Evolutionary conservation across 2,797 vertebrate genomes (phyloP).

Genomic region (Smutsia temminckii): DNA sequence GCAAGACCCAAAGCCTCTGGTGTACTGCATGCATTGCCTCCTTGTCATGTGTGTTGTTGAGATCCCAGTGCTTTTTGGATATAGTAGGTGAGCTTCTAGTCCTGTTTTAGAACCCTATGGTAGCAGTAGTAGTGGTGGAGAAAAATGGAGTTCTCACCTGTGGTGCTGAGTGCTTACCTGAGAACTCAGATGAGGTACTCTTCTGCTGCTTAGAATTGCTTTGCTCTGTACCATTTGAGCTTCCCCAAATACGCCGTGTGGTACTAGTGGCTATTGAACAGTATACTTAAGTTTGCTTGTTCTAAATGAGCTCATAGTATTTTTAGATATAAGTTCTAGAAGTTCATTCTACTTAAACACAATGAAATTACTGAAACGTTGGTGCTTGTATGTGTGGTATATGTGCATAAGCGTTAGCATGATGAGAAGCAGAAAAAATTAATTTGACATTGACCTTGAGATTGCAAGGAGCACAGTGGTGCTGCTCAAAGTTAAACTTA

Average conservation of each 20-base stretch:
- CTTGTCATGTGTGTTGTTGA: constrained; percentile 57
- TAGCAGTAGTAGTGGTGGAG: constrained; percentile 40
- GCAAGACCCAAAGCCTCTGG: constrained; percentile 53
- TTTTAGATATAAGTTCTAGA: constrained; percentile 72
- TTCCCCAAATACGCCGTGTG: constrained; percentile 50
- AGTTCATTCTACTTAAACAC: constrained; percentile 37
- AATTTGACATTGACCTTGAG: constrained; percentile 42
- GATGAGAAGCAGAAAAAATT: constrained; percentile 47
- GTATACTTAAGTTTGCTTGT: constrained; percentile 68
- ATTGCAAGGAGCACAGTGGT: background rate
- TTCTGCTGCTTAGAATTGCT: constrained; percentile 70
- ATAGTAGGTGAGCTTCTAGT: constrained; percentile 70
- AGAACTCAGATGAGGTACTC: too few species aligned
- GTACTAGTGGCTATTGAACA: constrained; percentile 19
- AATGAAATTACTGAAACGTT: constrained; percentile 61
- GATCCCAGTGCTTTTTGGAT: constrained; percentile 68
- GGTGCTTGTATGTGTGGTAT: background rate
- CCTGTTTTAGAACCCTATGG: constrained; percentile 63
- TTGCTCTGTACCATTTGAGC: constrained; percentile 70
- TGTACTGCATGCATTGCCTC: constrained; percentile 56
- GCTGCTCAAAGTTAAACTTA: constrained; percentile 29
- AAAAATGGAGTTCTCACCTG: constrained; percentile 51
- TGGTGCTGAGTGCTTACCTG: constrained; percentile 47
- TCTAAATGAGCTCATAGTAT: constrained; percentile 76
- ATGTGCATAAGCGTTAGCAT: background rate